These are phyloP conservation scores for Hydra vulgaris DNA, from an alignment of 30 jellyfish, hydroid and myxozoan species.

Conservation along the genomic window DNA sequence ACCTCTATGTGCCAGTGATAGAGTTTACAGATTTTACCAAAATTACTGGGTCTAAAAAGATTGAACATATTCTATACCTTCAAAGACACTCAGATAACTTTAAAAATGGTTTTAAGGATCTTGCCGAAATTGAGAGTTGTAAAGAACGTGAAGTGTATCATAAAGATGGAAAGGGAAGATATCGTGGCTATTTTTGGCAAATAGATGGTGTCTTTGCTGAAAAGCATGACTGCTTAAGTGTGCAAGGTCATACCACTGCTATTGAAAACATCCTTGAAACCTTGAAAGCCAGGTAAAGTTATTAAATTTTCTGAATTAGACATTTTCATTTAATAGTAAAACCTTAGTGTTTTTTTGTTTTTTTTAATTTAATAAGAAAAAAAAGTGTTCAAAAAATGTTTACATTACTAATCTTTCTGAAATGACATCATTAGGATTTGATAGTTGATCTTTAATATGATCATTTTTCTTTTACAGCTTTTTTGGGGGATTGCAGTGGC, in stretches of 20 bases:
- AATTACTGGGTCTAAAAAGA: conserved; percentile 44
- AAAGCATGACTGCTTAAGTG: conserved; percentile 65
- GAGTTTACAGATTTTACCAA: conserved; percentile 56
- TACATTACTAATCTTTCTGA: too few species aligned
- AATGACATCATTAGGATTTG: too few species aligned
- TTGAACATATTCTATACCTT: conserved; percentile 62
- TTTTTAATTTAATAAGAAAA: neutral
- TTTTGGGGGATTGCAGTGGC: too few species aligned
- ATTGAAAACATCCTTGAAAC: conserved; percentile 35
- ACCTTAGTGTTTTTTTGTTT: neutral
- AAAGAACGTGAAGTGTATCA: conserved; percentile 35
- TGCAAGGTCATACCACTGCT: conserved; percentile 74
- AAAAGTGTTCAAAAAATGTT: neutral
- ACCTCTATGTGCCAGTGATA: conserved; percentile 67
- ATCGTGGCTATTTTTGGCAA: conserved; percentile 76
- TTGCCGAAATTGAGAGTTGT: conserved; percentile 61
- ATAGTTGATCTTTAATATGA: too few species aligned
- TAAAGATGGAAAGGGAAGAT: conserved; percentile 42
- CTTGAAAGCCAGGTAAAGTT: conserved; percentile 44
- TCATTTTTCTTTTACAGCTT: too few species aligned
- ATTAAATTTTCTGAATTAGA: neutral
- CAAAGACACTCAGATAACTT: conserved; percentile 89
- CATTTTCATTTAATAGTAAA: neutral
- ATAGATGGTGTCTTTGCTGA: conserved; percentile 55
- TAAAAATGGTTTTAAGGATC: conserved; percentile 80